Base-by-base conservation (phyloP, 1,140 invertebrate species). In the Drosophila tristis region DNA sequence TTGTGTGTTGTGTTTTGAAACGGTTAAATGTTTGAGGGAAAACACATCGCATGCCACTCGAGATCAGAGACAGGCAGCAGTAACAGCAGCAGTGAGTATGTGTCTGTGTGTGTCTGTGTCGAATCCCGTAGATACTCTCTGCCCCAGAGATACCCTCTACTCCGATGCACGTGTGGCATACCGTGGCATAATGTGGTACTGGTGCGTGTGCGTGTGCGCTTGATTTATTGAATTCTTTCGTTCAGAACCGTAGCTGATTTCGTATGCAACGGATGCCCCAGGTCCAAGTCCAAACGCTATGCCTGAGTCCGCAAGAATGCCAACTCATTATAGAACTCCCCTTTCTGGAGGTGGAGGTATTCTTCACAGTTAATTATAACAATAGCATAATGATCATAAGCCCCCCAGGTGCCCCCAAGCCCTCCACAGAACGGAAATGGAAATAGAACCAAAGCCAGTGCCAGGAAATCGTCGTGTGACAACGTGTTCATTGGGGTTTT, bases 131-230 rank as follows among this genome's bases (percentile, higher is more conserved):
- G 54, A 53, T 67, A 45, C 31, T 35, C 31, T 39, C 9, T 39
- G 23, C 8, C 20, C 31, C 13, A 20, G 15, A 31, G 31, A 31
- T 31, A 9, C 31, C 31, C 31, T 31, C 8, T 31, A 31, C 15
- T 31, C 55, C 56, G 48, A 59, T 73, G 49, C 64, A 53, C 42
- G 43, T 64, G 79, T 11, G 26, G 35, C 79, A 87, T 87, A 75
- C 84, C 79, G 49, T 76, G 51, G 84, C 78, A 89, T 89, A 82
- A 82, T 84, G 35, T 39, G 11, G 35, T 13, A 39, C 11, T 39
- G 35, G 84, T 87, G 84, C 84, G 82, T 89, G 84, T 87, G 84
- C 84, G 82, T 89, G 82, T 89, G 82, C 82, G 70, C 74, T 89
- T 87, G 84, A 89, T 89, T 87, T 89, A 87, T 87, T 79, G 66